These are phyloP conservation scores for Notechis scutatus DNA, from an alignment of 2,113 vertebrate genomes.

Conservation along the genomic window DNA sequence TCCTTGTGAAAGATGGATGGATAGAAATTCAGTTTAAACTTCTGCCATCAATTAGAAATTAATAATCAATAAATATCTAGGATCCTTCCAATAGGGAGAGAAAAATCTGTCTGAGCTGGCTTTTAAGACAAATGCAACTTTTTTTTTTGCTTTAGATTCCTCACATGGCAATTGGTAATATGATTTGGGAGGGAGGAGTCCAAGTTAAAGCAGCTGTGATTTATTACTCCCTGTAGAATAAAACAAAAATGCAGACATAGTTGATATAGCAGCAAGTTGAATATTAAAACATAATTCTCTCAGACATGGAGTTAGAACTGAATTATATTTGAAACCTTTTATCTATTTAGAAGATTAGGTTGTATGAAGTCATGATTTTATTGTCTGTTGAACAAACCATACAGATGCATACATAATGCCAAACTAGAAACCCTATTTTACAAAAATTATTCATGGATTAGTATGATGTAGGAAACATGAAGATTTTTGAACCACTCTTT, in stretches of 20 bases:
- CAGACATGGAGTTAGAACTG: not conserved
- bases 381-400: not conserved
- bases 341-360: not conserved
- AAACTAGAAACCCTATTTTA: not conserved
- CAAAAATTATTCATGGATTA: not conserved
- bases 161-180: not conserved
- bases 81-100: not conserved
- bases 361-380: not conserved
- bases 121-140: not conserved
- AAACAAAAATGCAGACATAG: not conserved
- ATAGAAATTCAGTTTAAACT: not conserved
- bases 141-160: not conserved
- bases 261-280: not conserved
- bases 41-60: not conserved
- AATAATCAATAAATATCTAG: not conserved
- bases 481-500: not conserved
- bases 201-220: not conserved
- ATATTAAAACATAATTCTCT: not conserved
- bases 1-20: not conserved
- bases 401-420: not conserved
- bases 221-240: not conserved
- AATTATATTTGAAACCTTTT: not conserved
- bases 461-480: not conserved
- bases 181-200: not conserved
- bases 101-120: not conserved